A percentile compares a stretch with the other conserved stretches of the same genome.
phyloP scores from a whole-genome alignment of 2,113 vertebrate genomes.

The Poecile atricapillus region DNA sequence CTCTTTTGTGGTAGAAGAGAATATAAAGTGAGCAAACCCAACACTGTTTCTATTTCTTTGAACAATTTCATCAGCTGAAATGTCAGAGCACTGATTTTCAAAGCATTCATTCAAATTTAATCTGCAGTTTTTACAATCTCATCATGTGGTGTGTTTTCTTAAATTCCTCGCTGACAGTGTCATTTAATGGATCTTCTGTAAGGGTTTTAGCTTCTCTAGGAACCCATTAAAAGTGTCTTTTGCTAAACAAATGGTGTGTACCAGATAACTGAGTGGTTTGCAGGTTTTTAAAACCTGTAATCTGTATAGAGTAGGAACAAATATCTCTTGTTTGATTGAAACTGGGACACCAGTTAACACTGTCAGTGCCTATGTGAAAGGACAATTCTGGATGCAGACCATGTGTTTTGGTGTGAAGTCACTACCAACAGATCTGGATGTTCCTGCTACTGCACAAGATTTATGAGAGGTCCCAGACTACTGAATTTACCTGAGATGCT shows the following conservation, averaged over 20 bases:
- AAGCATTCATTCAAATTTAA: not conserved
- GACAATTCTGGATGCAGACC: not conserved
- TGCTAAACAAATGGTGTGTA: not conserved
- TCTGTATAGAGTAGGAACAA: not conserved
- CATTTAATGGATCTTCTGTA: not conserved
- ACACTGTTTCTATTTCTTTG: not conserved
- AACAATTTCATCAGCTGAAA: not conserved
- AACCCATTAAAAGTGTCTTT: not conserved
- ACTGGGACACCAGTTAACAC: not conserved
- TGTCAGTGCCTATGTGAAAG: not conserved
- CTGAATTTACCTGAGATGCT: not conserved
- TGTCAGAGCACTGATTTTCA: not conserved
- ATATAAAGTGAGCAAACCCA: not conserved
- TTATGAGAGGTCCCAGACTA: not conserved
- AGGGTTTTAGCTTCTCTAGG: not conserved
- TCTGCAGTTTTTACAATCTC: not conserved
- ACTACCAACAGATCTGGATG: not conserved
- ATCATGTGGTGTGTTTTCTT: not conserved
- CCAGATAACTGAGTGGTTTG: not conserved
- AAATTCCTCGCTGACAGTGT: not conserved
- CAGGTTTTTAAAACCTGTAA: not conserved
- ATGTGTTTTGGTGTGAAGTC: not conserved
- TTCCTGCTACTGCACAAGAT: not conserved
- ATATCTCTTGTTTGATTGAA: not conserved
- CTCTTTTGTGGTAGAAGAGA: not conserved